A percentile compares a stretch with the other conserved stretches of the same genome.
Conservation (phyloP, 1,140 invertebrate species). For the Cyclargus thomasi region DNA sequence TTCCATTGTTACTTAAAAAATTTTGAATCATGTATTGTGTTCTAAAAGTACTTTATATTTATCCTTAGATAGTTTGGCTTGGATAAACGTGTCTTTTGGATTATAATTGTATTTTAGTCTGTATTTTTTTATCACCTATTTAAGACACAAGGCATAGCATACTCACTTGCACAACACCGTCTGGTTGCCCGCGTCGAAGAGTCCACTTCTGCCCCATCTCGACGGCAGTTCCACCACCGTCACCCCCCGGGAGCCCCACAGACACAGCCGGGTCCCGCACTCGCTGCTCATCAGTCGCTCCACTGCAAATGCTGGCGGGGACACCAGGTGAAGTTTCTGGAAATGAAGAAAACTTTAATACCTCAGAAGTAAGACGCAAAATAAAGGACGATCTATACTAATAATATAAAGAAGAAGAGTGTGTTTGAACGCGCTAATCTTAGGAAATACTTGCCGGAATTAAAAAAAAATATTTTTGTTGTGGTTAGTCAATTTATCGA, state of each 20-base stretch:
- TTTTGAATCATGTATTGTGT: neutral
- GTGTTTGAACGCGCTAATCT: no score
- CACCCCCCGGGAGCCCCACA: conserved; percentile 58
- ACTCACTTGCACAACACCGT: conserved; percentile 70
- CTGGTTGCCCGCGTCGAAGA: conserved; percentile 58
- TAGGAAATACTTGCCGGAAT: no score
- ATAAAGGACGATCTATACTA: no score
- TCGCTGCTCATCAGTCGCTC: conserved; percentile 52
- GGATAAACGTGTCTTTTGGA: no score
- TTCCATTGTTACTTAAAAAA: neutral
- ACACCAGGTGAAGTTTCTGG: conserved; percentile 58
- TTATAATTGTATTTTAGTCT: no score
- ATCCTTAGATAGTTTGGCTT: no score
- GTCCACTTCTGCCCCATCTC: conserved; percentile 53
- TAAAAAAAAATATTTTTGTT: no score
- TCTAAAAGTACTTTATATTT: no score
- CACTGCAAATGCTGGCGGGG: conserved; percentile 55
- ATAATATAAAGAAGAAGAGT: no score
- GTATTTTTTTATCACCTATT: neutral
- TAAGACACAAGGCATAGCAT: no score
- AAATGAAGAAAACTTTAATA: conserved; percentile 29
- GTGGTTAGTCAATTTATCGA: no score
- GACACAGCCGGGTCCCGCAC: conserved; percentile 56
- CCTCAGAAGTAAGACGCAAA: no score
- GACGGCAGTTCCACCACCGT: conserved; percentile 56